Evolutionary conservation across 2,113 vertebrate genomes (phyloP).

Genomic region (Sebastes fasciatus): DNA sequence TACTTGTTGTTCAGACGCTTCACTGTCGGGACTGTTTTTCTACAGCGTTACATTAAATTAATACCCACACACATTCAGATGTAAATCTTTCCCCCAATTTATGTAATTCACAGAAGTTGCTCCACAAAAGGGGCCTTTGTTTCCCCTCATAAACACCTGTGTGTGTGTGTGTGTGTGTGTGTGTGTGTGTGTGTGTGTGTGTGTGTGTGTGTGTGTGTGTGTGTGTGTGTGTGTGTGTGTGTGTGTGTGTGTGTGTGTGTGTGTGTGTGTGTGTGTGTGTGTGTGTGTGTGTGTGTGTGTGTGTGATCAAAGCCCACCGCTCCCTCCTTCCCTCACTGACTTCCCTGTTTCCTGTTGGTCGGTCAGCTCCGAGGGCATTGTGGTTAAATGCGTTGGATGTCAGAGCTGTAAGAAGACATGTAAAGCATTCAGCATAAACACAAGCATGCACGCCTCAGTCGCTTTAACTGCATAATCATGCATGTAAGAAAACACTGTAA

Average conservation of each 20-base stretch:
- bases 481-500: conserved; percentile 34
- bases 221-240: conserved; percentile 19
- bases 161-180: conserved; percentile 24
- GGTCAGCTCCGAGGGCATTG: conserved; percentile 37
- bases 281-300: conserved; percentile 53
- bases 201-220: conserved; percentile 17
- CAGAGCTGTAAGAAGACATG: conserved; percentile 36
- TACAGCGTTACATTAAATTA: background rate
- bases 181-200: conserved; percentile 39
- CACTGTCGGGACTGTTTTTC: background rate
- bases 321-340: conserved; percentile 14
- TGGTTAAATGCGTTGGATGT: conserved; percentile 48
- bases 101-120: conserved; percentile 24
- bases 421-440: conserved; percentile 44
- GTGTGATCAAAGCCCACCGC: conserved; percentile 65
- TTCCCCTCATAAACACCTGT: conserved; percentile 56
- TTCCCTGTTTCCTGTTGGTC: conserved; percentile 13
- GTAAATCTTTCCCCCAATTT: conserved; percentile 17
- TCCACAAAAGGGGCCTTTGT: conserved; percentile 60
- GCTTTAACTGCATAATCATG: conserved; percentile 26
- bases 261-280: conserved; percentile 27
- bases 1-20: conserved; percentile 3
- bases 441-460: conserved; percentile 4
- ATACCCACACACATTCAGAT: background rate
- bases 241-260: conserved; percentile 44